Percentiles rank a stretch among this genome's conserved stretches.
phyloP scores from a whole-genome alignment of 2,113 vertebrate genomes.

The Recurvirostra avosetta region DNA sequence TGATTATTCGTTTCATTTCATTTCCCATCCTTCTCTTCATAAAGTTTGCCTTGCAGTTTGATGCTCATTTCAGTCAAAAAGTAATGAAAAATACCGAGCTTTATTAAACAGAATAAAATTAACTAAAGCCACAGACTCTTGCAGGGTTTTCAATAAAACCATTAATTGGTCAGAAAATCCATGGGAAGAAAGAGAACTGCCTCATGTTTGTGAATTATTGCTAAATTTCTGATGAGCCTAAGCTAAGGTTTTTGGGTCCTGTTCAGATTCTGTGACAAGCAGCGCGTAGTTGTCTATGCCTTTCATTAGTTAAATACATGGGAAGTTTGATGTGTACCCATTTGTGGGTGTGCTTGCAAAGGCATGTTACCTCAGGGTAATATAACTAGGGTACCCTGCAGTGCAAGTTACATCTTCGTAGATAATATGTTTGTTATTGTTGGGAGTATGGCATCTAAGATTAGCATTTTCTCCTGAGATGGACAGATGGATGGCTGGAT shows the following conservation, averaged over 20 bases:
- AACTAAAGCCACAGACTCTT: neutral
- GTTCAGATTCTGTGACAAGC: neutral
- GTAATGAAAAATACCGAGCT: neutral
- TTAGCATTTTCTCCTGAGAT: neutral
- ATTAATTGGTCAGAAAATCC: neutral
- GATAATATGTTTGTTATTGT: neutral
- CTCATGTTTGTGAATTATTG: neutral
- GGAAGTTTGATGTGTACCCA: neutral
- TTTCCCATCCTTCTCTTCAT: neutral
- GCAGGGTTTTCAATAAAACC: neutral
- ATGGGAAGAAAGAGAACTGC: neutral
- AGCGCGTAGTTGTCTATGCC: neutral
- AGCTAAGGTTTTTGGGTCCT: neutral
- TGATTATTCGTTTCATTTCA: neutral
- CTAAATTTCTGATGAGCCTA: neutral
- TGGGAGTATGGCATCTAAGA: neutral
- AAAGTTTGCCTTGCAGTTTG: neutral
- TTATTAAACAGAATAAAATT: neutral
- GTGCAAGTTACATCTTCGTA: neutral
- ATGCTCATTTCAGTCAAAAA: neutral
- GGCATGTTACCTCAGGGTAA: neutral
- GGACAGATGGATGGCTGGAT: neutral
- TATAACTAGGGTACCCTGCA: neutral
- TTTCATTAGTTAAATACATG: neutral
- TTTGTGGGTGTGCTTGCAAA: neutral